phyloP scores from a whole-genome alignment of 2,888 invertebrate species.

The Cephus spinipes region DNA sequence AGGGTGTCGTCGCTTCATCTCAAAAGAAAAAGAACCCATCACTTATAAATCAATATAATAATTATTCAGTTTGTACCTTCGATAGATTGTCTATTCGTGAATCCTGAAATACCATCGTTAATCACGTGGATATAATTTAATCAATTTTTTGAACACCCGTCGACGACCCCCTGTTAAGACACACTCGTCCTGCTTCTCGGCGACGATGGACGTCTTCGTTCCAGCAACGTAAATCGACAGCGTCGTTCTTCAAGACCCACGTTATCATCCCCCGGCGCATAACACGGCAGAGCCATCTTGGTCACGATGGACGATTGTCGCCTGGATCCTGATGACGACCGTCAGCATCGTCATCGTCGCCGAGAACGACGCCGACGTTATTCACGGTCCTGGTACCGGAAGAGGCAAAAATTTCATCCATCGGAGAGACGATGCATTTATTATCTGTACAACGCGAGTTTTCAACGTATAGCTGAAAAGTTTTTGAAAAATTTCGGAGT shows the following conservation, averaged over 20 bases:
- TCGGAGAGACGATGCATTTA: neutral
- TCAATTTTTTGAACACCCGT: neutral
- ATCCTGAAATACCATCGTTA: neutral
- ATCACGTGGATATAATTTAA: neutral
- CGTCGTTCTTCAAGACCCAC: neutral
- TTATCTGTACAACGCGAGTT: neutral
- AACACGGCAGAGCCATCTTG: neutral
- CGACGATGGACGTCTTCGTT: neutral
- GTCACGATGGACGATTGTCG: neutral
- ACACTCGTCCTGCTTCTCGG: neutral
- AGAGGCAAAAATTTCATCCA: neutral
- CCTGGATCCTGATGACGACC: neutral
- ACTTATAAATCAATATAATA: neutral
- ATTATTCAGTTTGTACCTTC: neutral
- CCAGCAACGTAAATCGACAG: neutral
- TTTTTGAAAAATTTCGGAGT: constrained; percentile 35
- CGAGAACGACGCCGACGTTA: neutral
- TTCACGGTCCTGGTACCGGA: neutral
- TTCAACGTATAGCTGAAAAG: neutral
- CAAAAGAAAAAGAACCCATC: neutral
- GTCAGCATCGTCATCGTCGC: neutral
- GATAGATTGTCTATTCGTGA: neutral
- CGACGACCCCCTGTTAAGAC: neutral
- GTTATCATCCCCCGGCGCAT: neutral
- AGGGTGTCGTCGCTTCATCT: neutral